Evolutionary conservation across 2,888 invertebrate genomes (phyloP).

Genomic region (Deroplatys truncata): DNA sequence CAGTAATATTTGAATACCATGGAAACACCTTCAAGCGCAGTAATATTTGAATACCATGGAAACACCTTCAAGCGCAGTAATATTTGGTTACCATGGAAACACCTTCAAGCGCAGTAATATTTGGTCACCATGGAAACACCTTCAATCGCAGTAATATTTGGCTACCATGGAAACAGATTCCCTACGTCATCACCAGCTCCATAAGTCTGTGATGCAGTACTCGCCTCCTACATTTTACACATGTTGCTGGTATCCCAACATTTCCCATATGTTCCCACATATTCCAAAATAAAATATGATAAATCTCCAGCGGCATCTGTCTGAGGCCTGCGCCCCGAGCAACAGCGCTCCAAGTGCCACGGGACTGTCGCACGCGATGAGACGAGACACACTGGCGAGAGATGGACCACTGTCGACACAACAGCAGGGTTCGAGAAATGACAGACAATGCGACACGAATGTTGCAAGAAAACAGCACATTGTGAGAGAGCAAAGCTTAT

Average conservation of each 20-base stretch:
- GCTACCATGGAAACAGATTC: too few species aligned
- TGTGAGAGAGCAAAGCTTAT: too few species aligned
- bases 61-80: too few species aligned
- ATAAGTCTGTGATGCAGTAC: not conserved
- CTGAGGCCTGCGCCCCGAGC: not conserved
- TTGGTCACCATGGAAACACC: too few species aligned
- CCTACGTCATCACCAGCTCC: not conserved
- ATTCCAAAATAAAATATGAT: constrained; percentile 24
- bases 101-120: too few species aligned
- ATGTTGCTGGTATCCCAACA: constrained; percentile 11
- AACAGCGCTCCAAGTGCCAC: not conserved
- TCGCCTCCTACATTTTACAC: not conserved
- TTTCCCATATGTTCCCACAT: constrained; percentile 17
- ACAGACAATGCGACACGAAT: not conserved
- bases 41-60: too few species aligned
- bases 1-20: too few species aligned
- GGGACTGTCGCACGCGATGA: too few species aligned
- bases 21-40: too few species aligned
- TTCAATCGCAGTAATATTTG: too few species aligned
- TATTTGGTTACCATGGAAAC: too few species aligned
- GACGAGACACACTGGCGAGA: not conserved
- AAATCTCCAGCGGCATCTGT: constrained; percentile 1
- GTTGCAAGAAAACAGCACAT: not conserved
- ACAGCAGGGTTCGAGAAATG: not conserved
- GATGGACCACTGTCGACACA: not conserved